phyloP scores from a whole-genome alignment of 2,888 invertebrate genomes.

The Perdita meconis region DNA sequence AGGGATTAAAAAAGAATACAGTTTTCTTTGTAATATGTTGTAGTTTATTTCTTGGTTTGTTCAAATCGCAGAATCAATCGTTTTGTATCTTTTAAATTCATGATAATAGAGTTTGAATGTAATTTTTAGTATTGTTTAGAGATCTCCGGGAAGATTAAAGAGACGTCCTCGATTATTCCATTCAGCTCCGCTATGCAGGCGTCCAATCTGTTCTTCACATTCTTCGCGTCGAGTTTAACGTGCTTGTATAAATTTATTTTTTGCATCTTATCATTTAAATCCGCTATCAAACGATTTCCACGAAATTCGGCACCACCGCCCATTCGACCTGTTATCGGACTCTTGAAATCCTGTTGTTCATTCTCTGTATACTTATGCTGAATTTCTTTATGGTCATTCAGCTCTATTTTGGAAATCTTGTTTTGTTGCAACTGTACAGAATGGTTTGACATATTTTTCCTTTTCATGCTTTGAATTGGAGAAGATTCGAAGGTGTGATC shows the following conservation, averaged over 20 bases:
- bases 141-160: slow-evolving; percentile 41
- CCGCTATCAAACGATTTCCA: slow-evolving; percentile 18
- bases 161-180: slow-evolving; percentile 65
- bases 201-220: slow-evolving; percentile 54
- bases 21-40: not conserved
- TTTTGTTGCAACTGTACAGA: not conserved
- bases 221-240: slow-evolving; percentile 22
- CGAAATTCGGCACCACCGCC: slow-evolving; percentile 26
- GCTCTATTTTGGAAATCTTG: not conserved
- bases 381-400: not conserved
- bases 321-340: slow-evolving; percentile 14
- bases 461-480: not conserved
- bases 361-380: not conserved
- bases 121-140: not conserved
- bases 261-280: slow-evolving; percentile 13
- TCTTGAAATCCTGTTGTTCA: not conserved
- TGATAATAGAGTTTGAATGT: too few species aligned
- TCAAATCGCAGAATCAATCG: not conserved
- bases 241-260: slow-evolving; percentile 33
- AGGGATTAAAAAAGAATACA: not conserved
- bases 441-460: not conserved
- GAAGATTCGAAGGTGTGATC: not conserved
- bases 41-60: not conserved
- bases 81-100: too few species aligned
- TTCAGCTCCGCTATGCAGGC: slow-evolving; percentile 63